These are phyloP conservation scores for Parascotia fuliginaria DNA, from an alignment of 2,888 invertebrate species.

Conservation along the genomic window DNA sequence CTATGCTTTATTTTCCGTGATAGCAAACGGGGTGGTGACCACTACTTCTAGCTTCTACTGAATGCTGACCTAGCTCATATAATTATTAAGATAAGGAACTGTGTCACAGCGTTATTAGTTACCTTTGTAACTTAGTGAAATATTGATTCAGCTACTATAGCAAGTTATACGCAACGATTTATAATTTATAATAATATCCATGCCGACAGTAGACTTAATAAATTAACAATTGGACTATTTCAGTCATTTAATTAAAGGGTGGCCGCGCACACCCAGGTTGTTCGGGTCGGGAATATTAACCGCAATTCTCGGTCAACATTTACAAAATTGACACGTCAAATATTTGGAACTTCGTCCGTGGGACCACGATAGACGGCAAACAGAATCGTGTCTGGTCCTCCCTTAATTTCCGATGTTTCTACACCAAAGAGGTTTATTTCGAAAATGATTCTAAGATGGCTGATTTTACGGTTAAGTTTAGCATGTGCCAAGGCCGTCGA, in stretches of 20 bases:
- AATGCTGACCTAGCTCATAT: too few relatives aligned
- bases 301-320: conserved; percentile 86
- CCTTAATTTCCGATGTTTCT: conserved; percentile 85
- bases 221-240: conserved; percentile 81
- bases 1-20: too few relatives aligned
- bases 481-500: conserved; percentile 46
- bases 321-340: conserved; percentile 87
- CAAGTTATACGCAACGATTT: conserved; percentile 33
- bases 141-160: conserved; percentile 10
- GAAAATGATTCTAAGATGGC: conserved; percentile 56
- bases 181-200: conserved; percentile 59
- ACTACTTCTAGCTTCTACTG: too few relatives aligned
- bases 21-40: too few relatives aligned
- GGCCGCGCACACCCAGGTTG: conserved; percentile 71
- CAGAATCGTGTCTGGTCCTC: conserved; percentile 85
- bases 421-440: conserved; percentile 50
- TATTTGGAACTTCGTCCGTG: conserved; percentile 85
- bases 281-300: conserved; percentile 83
- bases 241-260: conserved; percentile 83
- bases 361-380: conserved; percentile 85
- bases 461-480: conserved; percentile 60
- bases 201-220: conserved; percentile 61
- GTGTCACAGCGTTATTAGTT: neutral
- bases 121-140: conserved; percentile 1
- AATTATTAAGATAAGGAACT: too few relatives aligned